Percentiles rank a stretch among this genome's conserved stretches.
Conservation (phyloP, 1,140 invertebrate genomes). For the Papilio xuthus region DNA sequence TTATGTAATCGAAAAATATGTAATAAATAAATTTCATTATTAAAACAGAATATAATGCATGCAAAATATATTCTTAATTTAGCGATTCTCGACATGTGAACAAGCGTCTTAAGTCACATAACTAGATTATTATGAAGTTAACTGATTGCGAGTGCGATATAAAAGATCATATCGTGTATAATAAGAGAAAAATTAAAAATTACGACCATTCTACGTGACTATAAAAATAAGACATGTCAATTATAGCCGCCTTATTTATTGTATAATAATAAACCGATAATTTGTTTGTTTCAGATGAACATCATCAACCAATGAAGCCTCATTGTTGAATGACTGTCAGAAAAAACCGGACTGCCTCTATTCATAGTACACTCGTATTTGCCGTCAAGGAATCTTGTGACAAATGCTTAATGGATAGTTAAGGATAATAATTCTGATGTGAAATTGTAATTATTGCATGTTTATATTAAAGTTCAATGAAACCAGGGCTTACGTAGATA, state of each 20-base stretch:
- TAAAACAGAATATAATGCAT: too few species aligned
- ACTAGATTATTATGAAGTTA: constrained; percentile 20
- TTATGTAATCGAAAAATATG: neutral
- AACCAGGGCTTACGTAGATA: too few species aligned
- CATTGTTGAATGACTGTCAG: neutral
- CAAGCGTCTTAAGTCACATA: neutral
- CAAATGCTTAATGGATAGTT: too few species aligned
- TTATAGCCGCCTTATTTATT: neutral
- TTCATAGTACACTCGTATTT: neutral
- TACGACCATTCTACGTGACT: neutral
- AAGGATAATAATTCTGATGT: too few species aligned
- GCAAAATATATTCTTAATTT: neutral
- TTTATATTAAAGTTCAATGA: too few species aligned
- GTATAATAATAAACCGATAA: neutral
- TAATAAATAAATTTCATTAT: too few species aligned
- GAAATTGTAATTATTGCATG: too few species aligned
- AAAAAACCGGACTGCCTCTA: neutral
- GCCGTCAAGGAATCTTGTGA: neutral
- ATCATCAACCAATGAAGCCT: neutral
- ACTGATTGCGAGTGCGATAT: constrained; percentile 3
- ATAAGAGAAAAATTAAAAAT: neutral
- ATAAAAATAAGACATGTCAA: neutral
- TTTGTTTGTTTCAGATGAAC: neutral
- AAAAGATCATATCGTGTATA: constrained; percentile 1
- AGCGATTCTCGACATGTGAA: neutral